Conservation (phyloP, 92 coral and sea anemone species). For the Epizoanthus fatuus region DNA sequence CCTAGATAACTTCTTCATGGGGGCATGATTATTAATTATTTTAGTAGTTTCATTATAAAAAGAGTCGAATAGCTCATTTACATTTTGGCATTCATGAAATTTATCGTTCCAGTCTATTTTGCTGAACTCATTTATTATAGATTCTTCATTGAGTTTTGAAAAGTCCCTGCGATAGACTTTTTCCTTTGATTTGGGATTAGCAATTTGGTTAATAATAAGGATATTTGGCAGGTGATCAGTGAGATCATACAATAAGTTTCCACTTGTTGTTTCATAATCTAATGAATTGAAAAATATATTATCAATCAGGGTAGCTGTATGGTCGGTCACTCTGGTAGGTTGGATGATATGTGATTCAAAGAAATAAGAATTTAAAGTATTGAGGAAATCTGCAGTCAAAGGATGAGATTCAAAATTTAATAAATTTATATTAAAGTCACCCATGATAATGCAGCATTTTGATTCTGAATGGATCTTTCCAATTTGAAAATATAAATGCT, state of each 20-base stretch:
- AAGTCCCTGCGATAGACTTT: slow-evolving; percentile 42
- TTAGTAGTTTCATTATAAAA: slow-evolving; percentile 31
- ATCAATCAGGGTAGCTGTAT: slow-evolving; percentile 70
- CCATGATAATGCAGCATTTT: slow-evolving; percentile 34
- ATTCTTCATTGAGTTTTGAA: slow-evolving; percentile 36
- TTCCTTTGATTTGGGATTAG: slow-evolving; percentile 21
- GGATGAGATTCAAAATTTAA: slow-evolving; percentile 58
- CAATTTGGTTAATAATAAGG: slow-evolving; percentile 41
- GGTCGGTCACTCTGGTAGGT: slow-evolving; percentile 65
- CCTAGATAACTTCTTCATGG: slow-evolving; percentile 45
- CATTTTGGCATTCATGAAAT: slow-evolving; percentile 22
- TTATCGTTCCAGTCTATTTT: slow-evolving; percentile 23
- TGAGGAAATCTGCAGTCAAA: slow-evolving; percentile 63
- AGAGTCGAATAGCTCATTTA: slow-evolving; percentile 45
- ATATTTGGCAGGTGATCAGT: slow-evolving; percentile 72
- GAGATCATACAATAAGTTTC: slow-evolving; percentile 52
- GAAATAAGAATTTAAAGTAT: slow-evolving; percentile 49
- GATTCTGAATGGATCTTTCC: slow-evolving; percentile 38
- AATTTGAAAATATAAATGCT: slow-evolving; percentile 14
- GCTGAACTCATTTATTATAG: slow-evolving; percentile 27
- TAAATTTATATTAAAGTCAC: slow-evolving; percentile 57
- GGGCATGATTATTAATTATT: slow-evolving; percentile 34
- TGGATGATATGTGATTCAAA: slow-evolving; percentile 59
- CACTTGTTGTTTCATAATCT: slow-evolving; percentile 53
- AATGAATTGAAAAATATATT: slow-evolving; percentile 71